phyloP scores from a whole-genome alignment of 2,888 invertebrate species.

The Tromatobia lineatoria region DNA sequence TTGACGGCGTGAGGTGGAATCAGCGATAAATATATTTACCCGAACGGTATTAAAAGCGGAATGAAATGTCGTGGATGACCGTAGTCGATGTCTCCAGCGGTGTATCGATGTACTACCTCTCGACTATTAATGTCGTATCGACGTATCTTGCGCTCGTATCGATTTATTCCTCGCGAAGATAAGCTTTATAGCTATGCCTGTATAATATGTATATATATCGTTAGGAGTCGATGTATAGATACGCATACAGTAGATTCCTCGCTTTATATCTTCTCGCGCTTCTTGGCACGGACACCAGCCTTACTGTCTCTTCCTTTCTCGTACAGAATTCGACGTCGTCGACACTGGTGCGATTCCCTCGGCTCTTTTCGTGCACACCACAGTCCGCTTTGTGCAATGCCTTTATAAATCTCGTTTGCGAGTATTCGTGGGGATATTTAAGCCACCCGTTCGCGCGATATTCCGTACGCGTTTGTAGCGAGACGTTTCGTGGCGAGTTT shows the following conservation, averaged over 20 bases:
- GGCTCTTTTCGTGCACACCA: constrained; percentile 6
- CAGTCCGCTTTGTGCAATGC: constrained; percentile 38
- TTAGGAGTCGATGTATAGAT: not conserved
- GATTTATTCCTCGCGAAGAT: constrained; percentile 26
- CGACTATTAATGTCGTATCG: constrained; percentile 14
- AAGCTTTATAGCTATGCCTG: not conserved
- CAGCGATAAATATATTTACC: constrained; percentile 29
- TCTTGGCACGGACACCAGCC: constrained; percentile 46
- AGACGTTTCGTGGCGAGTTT: constrained; percentile 55
- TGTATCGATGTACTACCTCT: constrained; percentile 8
- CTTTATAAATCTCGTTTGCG: constrained; percentile 62
- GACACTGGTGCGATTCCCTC: not conserved
- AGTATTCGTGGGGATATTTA: constrained; percentile 18
- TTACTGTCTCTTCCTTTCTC: constrained; percentile 39
- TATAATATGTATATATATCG: constrained; percentile 17
- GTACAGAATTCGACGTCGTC: constrained; percentile 12
- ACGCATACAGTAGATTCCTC: constrained; percentile 13
- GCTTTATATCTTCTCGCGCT: constrained; percentile 42
- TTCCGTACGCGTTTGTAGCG: constrained; percentile 57
- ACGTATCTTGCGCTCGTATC: constrained; percentile 27
- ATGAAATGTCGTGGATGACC: constrained; percentile 43
- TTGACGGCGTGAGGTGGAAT: constrained; percentile 10
- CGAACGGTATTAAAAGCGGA: constrained; percentile 32
- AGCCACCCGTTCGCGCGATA: constrained; percentile 42
- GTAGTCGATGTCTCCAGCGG: constrained; percentile 1